Evolutionary conservation across 2,113 vertebrate genomes (phyloP).

Genomic region (Edolisoma coerulescens): DNA sequence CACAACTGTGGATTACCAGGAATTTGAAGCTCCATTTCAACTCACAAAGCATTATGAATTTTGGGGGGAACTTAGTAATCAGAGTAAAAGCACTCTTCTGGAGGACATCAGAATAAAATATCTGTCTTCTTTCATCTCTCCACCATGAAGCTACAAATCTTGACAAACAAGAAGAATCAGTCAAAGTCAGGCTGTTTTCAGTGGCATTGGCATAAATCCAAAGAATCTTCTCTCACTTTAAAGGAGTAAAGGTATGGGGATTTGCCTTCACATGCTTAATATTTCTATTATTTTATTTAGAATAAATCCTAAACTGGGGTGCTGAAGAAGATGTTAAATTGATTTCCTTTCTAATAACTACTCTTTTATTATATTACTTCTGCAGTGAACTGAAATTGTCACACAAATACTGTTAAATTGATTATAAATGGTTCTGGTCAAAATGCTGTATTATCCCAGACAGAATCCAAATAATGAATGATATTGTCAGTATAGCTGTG

Average conservation of each 20-base stretch:
- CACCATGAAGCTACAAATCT: neutral
- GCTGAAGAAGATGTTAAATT: neutral
- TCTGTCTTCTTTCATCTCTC: neutral
- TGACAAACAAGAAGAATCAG: neutral
- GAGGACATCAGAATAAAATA: neutral
- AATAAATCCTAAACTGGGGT: neutral
- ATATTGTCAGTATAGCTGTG: neutral
- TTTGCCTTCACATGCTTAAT: neutral
- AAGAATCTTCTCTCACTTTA: neutral
- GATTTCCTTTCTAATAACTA: neutral
- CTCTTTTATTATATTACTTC: neutral
- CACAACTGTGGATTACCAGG: neutral
- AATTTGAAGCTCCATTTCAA: neutral
- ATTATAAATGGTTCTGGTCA: neutral
- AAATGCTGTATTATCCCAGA: neutral
- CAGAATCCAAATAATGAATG: neutral
- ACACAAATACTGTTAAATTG: neutral
- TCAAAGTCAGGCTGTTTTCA: neutral
- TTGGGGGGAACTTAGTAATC: neutral
- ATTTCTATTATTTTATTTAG: neutral
- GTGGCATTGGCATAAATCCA: neutral
- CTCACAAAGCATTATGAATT: neutral
- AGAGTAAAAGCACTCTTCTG: neutral
- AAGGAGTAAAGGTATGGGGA: neutral
- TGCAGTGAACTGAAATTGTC: neutral